These are phyloP conservation scores for Danionella dracula DNA, from an alignment of 2,797 vertebrate species.

Conservation along the genomic window DNA sequence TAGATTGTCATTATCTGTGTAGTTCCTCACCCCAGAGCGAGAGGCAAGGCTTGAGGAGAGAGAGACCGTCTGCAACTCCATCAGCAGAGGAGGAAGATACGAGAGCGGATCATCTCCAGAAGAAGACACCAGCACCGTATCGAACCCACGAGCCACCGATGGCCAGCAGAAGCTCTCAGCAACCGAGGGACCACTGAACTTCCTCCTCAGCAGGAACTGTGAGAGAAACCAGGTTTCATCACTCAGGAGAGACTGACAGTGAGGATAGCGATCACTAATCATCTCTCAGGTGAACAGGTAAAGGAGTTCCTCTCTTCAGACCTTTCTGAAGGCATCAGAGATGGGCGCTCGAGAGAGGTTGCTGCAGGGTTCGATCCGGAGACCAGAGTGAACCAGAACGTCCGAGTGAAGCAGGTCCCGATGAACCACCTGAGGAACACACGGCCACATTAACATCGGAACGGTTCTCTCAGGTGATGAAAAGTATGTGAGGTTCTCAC, in stretches of 20 bases:
- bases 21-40: slow-evolving; percentile 76
- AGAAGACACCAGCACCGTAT: slow-evolving; percentile 72
- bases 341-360: slow-evolving; percentile 69
- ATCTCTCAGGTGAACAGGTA: too few relatives aligned
- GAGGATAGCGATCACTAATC: too few relatives aligned
- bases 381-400: slow-evolving; percentile 57
- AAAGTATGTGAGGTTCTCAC: slow-evolving; percentile 28
- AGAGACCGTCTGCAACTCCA: slow-evolving; percentile 66
- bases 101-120: slow-evolving; percentile 69
- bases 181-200: slow-evolving; percentile 57
- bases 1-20: too few relatives aligned
- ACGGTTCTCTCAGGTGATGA: neutral
- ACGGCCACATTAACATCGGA: neutral
- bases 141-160: slow-evolving; percentile 73
- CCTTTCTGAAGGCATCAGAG: slow-evolving; percentile 72
- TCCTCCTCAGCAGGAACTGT: slow-evolving; percentile 68
- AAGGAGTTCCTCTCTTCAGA: too few relatives aligned
- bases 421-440: slow-evolving; percentile 38
- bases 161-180: slow-evolving; percentile 82
- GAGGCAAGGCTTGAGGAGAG: slow-evolving; percentile 55
- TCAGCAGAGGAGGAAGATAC: slow-evolving; percentile 82
- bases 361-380: slow-evolving; percentile 64
- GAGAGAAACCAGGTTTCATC: neutral
- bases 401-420: slow-evolving; percentile 39
- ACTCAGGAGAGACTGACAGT: too few relatives aligned